These are phyloP conservation scores for Blennius ocellaris DNA, from an alignment of 2,113 vertebrate genomes.

Conservation along the genomic window DNA sequence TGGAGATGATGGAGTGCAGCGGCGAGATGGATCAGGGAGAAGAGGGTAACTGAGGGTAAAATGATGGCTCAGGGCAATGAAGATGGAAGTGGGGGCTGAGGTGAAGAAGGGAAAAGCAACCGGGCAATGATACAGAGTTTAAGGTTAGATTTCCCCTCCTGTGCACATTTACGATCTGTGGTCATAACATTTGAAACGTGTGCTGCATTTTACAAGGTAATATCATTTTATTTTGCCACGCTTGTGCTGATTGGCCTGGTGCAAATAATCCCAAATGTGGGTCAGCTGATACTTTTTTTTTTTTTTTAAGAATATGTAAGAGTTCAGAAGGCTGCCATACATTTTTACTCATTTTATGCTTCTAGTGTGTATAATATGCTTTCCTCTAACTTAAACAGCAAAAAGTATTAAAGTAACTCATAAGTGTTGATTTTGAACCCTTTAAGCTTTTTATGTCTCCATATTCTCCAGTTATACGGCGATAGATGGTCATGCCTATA, in stretches of 20 bases:
- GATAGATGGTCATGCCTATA: no score
- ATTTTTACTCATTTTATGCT: neutral
- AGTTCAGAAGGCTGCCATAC: neutral
- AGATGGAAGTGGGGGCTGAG: constrained; percentile 26
- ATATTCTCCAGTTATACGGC: no score
- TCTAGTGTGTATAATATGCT: neutral
- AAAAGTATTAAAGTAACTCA: no score
- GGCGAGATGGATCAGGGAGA: constrained; percentile 30
- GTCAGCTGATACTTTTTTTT: no score
- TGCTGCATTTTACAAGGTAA: neutral
- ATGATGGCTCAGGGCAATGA: constrained; percentile 48
- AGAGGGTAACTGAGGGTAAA: constrained; percentile 34
- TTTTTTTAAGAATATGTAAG: neutral
- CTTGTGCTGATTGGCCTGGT: neutral
- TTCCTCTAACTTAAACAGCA: no score
- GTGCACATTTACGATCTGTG: constrained; percentile 8
- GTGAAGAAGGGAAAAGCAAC: constrained; percentile 17
- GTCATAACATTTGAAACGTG: constrained; percentile 24
- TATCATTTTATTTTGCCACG: neutral
- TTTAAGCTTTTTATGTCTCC: no score
- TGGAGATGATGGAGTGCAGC: constrained; percentile 36
- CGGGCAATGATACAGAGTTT: constrained; percentile 12
- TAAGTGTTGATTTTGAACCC: no score
- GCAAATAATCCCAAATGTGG: neutral
- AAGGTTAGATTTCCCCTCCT: constrained; percentile 30